A percentile compares a stretch with the other conserved stretches of the same genome.
phyloP scores from a whole-genome alignment of 2,113 vertebrate genomes.

The Kryptolebias marmoratus region DNA sequence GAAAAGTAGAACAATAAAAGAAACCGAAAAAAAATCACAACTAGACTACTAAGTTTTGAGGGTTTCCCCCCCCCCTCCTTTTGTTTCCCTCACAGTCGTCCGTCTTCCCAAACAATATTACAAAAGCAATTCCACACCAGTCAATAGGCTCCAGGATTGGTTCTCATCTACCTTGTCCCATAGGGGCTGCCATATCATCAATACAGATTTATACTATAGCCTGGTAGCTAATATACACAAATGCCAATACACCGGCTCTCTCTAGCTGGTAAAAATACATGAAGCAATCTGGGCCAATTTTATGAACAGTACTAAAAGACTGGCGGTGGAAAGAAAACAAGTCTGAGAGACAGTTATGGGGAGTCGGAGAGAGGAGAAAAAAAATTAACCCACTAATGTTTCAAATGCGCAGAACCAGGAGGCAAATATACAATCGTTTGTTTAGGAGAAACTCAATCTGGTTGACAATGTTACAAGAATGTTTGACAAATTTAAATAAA shows the following conservation, averaged over 20 bases:
- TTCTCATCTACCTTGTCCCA: conserved; percentile 75
- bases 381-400: conserved; percentile 31
- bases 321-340: conserved; percentile 56
- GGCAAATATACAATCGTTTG: conserved; percentile 12
- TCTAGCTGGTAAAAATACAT: conserved; percentile 70
- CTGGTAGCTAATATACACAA: conserved; percentile 80
- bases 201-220: conserved; percentile 83
- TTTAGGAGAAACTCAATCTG: neutral
- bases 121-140: conserved; percentile 81
- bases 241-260: conserved; percentile 72
- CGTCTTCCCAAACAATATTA: conserved; percentile 83
- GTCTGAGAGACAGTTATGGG: conserved; percentile 10
- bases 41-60: conserved; percentile 26
- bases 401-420: neutral
- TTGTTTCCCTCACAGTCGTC: conserved; percentile 65
- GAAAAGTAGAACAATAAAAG: conserved; percentile 63
- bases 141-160: conserved; percentile 79
- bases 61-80: neutral
- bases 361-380: neutral
- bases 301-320: conserved; percentile 77
- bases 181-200: conserved; percentile 78
- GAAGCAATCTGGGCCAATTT: conserved; percentile 76
- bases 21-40: conserved; percentile 62
- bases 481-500: neutral
- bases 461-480: neutral